phyloP scores from a whole-genome alignment of 2,797 vertebrate species.

The Streptopelia turtur region DNA sequence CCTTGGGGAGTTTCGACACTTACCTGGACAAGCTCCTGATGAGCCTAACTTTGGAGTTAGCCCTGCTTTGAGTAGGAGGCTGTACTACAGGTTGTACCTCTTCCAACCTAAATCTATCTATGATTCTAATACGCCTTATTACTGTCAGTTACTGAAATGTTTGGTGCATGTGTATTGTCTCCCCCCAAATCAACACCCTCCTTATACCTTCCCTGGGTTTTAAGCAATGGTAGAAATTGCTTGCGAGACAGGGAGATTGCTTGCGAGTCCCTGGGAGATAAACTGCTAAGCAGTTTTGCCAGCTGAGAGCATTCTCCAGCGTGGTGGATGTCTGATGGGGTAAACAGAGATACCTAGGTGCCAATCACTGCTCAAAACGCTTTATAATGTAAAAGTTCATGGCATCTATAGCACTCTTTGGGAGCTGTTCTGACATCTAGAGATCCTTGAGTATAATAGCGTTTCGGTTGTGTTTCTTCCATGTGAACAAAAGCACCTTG shows the following conservation, averaged over 20 bases:
- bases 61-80: background rate
- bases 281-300: background rate
- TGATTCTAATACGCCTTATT: background rate
- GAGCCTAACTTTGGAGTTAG: background rate
- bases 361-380: background rate
- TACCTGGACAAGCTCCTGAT: background rate
- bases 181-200: fast-evolving
- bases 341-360: background rate
- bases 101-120: background rate
- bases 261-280: background rate
- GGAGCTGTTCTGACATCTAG: background rate
- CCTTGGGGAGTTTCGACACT: background rate
- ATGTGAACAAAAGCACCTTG: background rate
- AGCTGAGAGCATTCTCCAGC: background rate
- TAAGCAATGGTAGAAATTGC: background rate
- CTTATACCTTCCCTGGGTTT: background rate
- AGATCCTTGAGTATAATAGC: background rate
- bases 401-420: background rate
- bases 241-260: background rate
- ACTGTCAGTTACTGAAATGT: background rate
- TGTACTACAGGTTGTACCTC: background rate
- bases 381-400: background rate
- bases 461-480: background rate
- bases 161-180: background rate
- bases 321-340: background rate